phyloP scores from a whole-genome alignment of 2,113 vertebrate genomes.

The Argyrosomus japonicus region DNA sequence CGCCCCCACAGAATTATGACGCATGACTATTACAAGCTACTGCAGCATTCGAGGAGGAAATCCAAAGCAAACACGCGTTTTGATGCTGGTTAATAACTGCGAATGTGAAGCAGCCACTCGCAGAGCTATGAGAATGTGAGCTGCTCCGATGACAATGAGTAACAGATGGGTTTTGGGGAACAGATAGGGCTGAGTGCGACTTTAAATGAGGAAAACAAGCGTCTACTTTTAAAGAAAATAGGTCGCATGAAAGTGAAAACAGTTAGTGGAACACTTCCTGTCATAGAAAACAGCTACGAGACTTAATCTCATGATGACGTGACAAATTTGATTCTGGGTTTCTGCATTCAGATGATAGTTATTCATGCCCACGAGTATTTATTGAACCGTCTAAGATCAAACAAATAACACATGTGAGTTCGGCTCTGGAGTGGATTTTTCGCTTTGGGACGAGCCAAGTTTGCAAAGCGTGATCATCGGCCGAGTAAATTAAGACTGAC shows the following conservation, averaged over 20 bases:
- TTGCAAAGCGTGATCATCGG: slow-evolving; percentile 26
- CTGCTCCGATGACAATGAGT: slow-evolving; percentile 52
- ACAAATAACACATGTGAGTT: slow-evolving; percentile 57
- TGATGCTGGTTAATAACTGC: slow-evolving; percentile 21
- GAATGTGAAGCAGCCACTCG: slow-evolving; percentile 39
- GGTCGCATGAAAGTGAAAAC: slow-evolving; percentile 6
- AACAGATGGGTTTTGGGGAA: slow-evolving; percentile 63
- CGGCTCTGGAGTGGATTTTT: slow-evolving; percentile 34
- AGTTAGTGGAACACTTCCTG: neutral
- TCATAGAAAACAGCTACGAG: slow-evolving; percentile 1
- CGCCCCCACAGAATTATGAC: slow-evolving; percentile 11
- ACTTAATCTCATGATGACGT: slow-evolving; percentile 10
- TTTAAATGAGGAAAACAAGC: slow-evolving; percentile 30
- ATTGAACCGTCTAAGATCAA: slow-evolving; percentile 42
- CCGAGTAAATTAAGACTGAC: slow-evolving; percentile 40
- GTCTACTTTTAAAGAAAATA: slow-evolving; percentile 10
- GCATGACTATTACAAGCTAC: slow-evolving; percentile 23
- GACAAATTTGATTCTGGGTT: neutral
- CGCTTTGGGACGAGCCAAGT: slow-evolving; percentile 22
- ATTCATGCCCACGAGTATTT: slow-evolving; percentile 46
- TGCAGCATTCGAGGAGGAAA: slow-evolving; percentile 40
- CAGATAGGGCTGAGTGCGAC: neutral
- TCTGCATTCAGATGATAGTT: slow-evolving; percentile 4
- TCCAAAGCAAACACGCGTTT: slow-evolving; percentile 3
- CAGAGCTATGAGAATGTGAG: slow-evolving; percentile 27